Evolutionary conservation across 2,888 invertebrate species (phyloP), one percentile per base, ranked within the genome.

Genomic region (Acronicta alni): DNA sequence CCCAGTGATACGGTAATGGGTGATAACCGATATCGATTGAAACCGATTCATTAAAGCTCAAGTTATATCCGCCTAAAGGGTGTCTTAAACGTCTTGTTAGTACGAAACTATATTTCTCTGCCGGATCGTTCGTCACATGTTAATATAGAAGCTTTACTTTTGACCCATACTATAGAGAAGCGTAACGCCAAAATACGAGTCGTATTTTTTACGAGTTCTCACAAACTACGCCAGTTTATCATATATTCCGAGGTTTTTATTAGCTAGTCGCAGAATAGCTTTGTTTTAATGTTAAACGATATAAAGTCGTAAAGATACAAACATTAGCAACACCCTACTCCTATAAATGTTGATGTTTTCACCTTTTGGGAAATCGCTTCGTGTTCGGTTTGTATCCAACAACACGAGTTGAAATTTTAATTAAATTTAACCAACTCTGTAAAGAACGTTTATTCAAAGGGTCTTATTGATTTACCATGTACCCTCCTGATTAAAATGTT

Each of bases 331-430:
- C 61, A 56, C 37, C 55, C 59, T 43, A 47, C 37, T 37, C 57
- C 67, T 68, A 70, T 72, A 60, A 65, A 74, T 64, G 65, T 74
- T 67, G 77, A 74, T 71, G 75, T 70, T 79, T 77, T 58, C 59
- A 81, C 77, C 81, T 80, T 80, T 73, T 72, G 79, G 82, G 77
- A 83, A 79, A 81, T 79, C 75, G 35, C 35, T 35, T n/a, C 35
- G 59, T 57, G 75, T 77, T 71, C 72, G 70, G 71, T 79, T 77
- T 72, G 65, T 72, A 72, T 58, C 60, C 51, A 73, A 72, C 76
- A 79, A 71, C 70, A 72, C 70, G 72, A 75, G 72, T 60, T 47
- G 60, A 69, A 74, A 71, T 79, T 81, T 81, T 82, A 79, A 82
- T 83, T 80, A 83, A 75, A 68, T 76, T 73, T 71, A 72, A 74